Evolutionary conservation across 2,113 vertebrate genomes (phyloP), one percentile per base, ranked within the genome.

Genomic region (Mohoua ochrocephala): DNA sequence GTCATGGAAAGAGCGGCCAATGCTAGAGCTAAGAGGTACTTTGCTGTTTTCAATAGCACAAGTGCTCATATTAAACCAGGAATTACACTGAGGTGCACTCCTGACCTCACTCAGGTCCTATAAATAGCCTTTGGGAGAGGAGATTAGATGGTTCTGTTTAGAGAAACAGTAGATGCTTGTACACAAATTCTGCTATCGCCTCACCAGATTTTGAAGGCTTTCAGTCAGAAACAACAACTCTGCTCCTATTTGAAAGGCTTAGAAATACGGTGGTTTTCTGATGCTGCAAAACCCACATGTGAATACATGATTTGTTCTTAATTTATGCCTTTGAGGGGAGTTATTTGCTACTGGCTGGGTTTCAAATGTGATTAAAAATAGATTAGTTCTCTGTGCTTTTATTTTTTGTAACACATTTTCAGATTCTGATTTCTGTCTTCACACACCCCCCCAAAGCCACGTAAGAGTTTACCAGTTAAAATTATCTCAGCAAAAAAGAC

Each of bases 21-120:
- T 98, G 96, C 83, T 98, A 13, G 97, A 98, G 91, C 93, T 98
- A 31, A 97, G 96, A 98, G 97, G 97, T 97, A 94, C 33, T 84
- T 84, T 57, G 27, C 47, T 69, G 20, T 75, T 84, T 93, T 59
- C 83, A 79, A 3, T 7, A 67, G 68, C 76, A 39, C 19, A 42
- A 76, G 13, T 42, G 39, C 70, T 78, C 20, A 2, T 42, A 31
- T 41, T 59, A 78, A 86, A 73, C 61, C 54, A 53, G 39, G 65
- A 83, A 59, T 87, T 63, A 56, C 3, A 10, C 44, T 84, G 81
- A 87, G 54, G 7, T 49, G 47, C 60, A 50, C 76, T 81, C 27
- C 39, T 37, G n/a, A 41, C 78, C 91, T 80, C 54, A 60, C 31
- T 2, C 28, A 63, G 75, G 4, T 67, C 86, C n/a, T 60, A 12